A percentile compares a stretch with the other conserved stretches of the same genome.
Evolutionary conservation across 2,888 invertebrate genomes (phyloP).

Genomic region (Ametastegia equiseti): DNA sequence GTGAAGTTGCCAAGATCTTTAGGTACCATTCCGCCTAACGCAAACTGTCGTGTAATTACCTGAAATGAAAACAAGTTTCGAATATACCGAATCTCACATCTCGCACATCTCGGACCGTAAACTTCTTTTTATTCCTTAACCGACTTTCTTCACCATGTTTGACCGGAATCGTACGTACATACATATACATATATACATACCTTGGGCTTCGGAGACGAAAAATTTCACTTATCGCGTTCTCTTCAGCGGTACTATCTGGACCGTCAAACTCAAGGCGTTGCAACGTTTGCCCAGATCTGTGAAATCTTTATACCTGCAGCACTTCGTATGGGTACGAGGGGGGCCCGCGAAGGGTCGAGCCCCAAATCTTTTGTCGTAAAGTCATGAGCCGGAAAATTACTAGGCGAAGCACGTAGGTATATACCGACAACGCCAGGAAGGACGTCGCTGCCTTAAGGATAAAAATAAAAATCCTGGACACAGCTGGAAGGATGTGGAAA

Average conservation of each 20-base stretch:
- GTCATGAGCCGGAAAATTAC: constrained; percentile 45
- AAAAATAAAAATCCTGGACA: constrained; percentile 1
- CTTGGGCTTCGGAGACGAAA: not conserved
- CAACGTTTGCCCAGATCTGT: not conserved
- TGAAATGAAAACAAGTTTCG: constrained; percentile 22
- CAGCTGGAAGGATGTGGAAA: not conserved
- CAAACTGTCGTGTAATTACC: not conserved
- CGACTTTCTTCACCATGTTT: constrained; percentile 24
- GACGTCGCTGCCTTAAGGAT: not conserved
- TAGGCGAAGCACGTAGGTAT: constrained; percentile 15
- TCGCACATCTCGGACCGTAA: not conserved
- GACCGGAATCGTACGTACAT: constrained; percentile 2
- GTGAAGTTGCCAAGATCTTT: too few relatives aligned
- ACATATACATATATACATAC: too few relatives aligned
- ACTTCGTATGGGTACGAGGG: too few relatives aligned
- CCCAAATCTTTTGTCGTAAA: constrained; percentile 31
- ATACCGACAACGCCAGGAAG: not conserved
- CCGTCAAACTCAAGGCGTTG: not conserved
- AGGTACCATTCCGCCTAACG: too few relatives aligned
- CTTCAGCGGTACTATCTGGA: not conserved
- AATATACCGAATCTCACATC: not conserved
- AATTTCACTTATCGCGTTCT: constrained; percentile 31
- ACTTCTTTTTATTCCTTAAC: not conserved
- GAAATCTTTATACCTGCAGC: constrained; percentile 21
- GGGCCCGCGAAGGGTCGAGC: not conserved